phyloP scores from a whole-genome alignment of 2,797 vertebrate species.

The Crax fasciolata region DNA sequence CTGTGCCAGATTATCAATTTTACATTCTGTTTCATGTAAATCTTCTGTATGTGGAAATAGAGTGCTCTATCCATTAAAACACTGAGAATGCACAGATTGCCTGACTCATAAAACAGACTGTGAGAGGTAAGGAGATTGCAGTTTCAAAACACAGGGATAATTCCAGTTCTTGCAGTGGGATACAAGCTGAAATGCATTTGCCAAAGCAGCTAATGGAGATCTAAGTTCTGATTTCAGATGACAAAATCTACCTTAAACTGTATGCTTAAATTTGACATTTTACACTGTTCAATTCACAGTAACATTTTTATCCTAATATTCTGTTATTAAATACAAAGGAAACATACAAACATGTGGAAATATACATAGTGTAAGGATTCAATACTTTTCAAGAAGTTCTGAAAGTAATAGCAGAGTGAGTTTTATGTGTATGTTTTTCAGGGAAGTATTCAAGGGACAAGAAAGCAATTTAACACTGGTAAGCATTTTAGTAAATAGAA shows the following conservation, averaged over 20 bases:
- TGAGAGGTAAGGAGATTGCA: neutral
- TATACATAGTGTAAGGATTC: neutral
- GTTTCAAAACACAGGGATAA: constrained; percentile 6
- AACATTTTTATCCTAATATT: neutral
- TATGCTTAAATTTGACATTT: neutral
- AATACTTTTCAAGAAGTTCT: neutral
- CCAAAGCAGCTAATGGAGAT: neutral
- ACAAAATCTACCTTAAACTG: neutral
- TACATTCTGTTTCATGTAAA: neutral
- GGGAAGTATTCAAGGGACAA: neutral
- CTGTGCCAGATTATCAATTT: neutral
- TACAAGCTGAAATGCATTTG: neutral
- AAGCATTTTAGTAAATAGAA: neutral
- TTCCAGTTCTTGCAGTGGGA: neutral
- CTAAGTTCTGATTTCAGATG: constrained; percentile 21
- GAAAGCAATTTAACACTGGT: neutral
- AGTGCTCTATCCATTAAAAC: neutral
- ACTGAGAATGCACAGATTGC: constrained; percentile 9
- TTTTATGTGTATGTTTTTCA: neutral
- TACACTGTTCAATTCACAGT: neutral
- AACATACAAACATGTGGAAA: neutral
- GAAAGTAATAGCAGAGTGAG: neutral
- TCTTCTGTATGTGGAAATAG: neutral
- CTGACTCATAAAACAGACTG: neutral
- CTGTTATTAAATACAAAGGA: constrained; percentile 1